These are phyloP conservation scores for Propithecus coquereli DNA, from an alignment of 2,113 vertebrate genomes.

Conservation along the genomic window DNA sequence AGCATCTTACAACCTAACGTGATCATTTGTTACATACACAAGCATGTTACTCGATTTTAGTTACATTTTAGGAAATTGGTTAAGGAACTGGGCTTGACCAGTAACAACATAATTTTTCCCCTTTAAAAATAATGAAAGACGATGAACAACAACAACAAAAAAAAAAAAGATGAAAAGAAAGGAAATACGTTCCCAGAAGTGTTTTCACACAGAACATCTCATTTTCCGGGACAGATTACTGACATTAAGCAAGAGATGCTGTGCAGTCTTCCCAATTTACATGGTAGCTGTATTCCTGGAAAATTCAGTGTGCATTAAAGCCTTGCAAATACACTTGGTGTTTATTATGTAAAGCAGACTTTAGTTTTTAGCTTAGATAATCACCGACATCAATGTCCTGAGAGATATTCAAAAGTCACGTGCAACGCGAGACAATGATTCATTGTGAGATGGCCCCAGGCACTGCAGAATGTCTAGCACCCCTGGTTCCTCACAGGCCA, in stretches of 20 bases:
- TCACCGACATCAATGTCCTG: not conserved
- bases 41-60: not conserved
- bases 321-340: not conserved
- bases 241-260: not conserved
- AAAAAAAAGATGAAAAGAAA: not conserved
- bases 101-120: not conserved
- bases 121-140: slow-evolving; percentile 13
- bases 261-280: not conserved
- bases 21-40: not conserved
- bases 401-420: not conserved
- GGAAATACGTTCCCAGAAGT: not conserved
- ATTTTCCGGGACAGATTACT: not conserved
- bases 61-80: not conserved
- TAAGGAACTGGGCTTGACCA: not conserved
- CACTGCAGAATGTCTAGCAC: not conserved
- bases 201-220: not conserved
- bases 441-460: not conserved
- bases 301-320: not conserved
- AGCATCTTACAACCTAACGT: not conserved
- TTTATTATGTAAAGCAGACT: not conserved
- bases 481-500: not conserved
- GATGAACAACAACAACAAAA: not conserved
- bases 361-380: not conserved
- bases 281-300: not conserved
- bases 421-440: not conserved